Conservation (phyloP, 2,797 vertebrate species). For the Poeciliopsis paucimaculata region DNA sequence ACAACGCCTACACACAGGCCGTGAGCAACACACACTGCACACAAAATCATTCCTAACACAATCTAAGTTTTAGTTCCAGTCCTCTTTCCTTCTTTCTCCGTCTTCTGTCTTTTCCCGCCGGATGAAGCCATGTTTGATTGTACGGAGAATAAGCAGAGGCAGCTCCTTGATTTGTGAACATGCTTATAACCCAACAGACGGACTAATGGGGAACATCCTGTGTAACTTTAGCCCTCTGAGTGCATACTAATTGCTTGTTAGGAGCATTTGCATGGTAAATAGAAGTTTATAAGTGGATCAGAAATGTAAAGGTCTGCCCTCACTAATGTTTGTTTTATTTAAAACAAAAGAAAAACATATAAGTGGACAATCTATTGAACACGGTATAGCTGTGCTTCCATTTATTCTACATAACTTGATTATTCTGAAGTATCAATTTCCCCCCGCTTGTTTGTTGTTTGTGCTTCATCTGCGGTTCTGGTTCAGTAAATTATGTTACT, state of each 20-base stretch:
- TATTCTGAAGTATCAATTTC: not conserved
- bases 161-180: slow-evolving; percentile 2
- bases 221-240: slow-evolving; percentile 26
- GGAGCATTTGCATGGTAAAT: slow-evolving; percentile 1
- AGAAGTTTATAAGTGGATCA: not conserved
- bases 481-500: not conserved
- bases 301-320: not conserved
- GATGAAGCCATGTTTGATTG: not conserved
- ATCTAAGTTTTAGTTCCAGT: not conserved
- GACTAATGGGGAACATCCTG: slow-evolving; percentile 17
- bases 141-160: not conserved
- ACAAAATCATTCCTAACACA: slow-evolving; percentile 13
- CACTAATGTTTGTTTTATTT: not conserved
- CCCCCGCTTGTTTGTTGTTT: not conserved
- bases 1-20: slow-evolving; percentile 95
- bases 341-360: slow-evolving; percentile 2
- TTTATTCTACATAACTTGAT: slow-evolving; percentile 1
- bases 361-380: slow-evolving; percentile 1
- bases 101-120: not conserved
- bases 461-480: not conserved
- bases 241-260: not conserved
- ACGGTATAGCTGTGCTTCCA: not conserved
- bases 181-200: not conserved
- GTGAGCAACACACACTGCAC: slow-evolving; percentile 75
- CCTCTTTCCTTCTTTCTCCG: not conserved